Evolutionary conservation across 2,113 vertebrate genomes (phyloP), one percentile per base, ranked within the genome.

Genomic region (Lepus europaeus): DNA sequence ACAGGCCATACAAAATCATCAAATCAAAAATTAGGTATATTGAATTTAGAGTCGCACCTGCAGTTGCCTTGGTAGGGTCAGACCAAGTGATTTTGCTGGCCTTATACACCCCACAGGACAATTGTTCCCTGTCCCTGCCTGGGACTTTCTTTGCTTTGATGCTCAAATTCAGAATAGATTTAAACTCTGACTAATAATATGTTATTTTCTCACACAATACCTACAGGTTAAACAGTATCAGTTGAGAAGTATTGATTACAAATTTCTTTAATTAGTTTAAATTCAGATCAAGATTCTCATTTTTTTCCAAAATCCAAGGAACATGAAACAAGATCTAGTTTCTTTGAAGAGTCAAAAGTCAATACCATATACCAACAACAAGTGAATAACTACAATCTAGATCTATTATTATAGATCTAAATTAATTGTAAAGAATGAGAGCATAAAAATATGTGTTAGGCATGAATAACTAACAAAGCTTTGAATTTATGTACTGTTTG

Each of bases 341-440:
- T 89, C 9, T 25, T 66, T 88, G 33, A 9, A 85, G 45, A 90
- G 76, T 87, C 31, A 64, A 95, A 94, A 88, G 53, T 88, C 78
- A 85, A n/a, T 53, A 33, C 31, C 11, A 89, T 61, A 53, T 25
- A 66, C 9, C 31, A 80, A 91, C 19, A 90, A n/a, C 39, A 94
- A 82, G 8, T 36, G 6, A 59, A 56, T 90, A 83, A 39, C 36
- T 70, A 19, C 72, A 74, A 59, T 80, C 4, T 31, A 69, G 17
- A 87, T 25, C 39, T 61, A 23, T 19, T 74, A 74, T 39, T 70
- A 0, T 80, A 72, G 51, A 39, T 69, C 59, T 73, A 70, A 3
- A 80, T 63, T 74, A 74, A 91, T 8, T 83, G 12, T 29, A 74
- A 64, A 90, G 4, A 77, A 3, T 33, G 20, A 53, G 4, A 87